Base-by-base conservation (phyloP, 2,113 vertebrate genomes). In the Silurus asotus region DNA sequence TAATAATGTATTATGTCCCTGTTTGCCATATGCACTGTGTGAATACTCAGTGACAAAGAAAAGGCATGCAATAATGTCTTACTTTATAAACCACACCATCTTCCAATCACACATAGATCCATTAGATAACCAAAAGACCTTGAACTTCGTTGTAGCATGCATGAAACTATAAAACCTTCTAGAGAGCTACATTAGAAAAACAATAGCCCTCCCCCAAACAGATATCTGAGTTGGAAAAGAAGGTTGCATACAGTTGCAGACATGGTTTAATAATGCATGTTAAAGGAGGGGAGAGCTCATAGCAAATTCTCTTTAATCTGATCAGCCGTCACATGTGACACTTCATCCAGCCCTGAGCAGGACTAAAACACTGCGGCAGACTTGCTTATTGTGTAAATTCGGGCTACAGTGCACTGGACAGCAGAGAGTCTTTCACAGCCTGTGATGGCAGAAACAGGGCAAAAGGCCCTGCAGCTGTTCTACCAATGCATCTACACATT, bases 241-340 rank as follows among this genome's bases (percentile, higher is more conserved):
- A 83, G 67, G 67, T 49, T 76, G 62, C 79, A 70, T 74, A 85
- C 86, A 70, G n/a, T 51, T 87, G 80, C 74, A 77, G 80, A 78
- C 80, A 80, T 25, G 82, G 75, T 87, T 90, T 85, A 85, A 90
- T 88, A 87, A 88, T 85, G 86, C 49, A 90, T 88, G 85, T 15
- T 82, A 80, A 87, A 87, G 72, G 85, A 80, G 70, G 75, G 81
- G 74, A 79, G 80, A 87, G 78, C 87, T 88, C 83, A 85, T 82
- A 82, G 79, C 67, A 49, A 88, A 88, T 88, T 88, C 87, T 82
- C 87, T 88, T 88, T 88, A 88, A 88, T 88, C 87, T 88, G 77
- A 85, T 88, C 83, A 85, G 83, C 87, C 37, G 83, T 85, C 87
- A 88, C 87, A 82, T 81, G 79, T 83, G 80, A 87, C 80, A 67